These are phyloP conservation scores for fruit fly (Drosophila melanogaster) DNA, from an alignment of 1,140 invertebrate genomes.

Conservation along the genomic window Release_6_plus_ISO1_MT NC_004354.4:19024001-19024500, in stretches of 20 bases:
- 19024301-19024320: background rate
- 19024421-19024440: no score
- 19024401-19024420: no score
- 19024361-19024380: no score
- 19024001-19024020: constrained; percentile 78
- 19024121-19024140: constrained; percentile 74
- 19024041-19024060: constrained; percentile 76
- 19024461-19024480: no score
- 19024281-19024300: constrained; percentile 1
- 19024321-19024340: background rate
- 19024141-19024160: constrained; percentile 12
- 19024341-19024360: background rate
- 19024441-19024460: no score
- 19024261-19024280: constrained; percentile 60
- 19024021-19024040: constrained; percentile 57
- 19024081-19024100: constrained; percentile 47
- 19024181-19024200: no score
- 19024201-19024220: constrained; percentile 12
- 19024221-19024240: constrained; percentile 75
- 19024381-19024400: no score
- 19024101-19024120: constrained; percentile 51
- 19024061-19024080: constrained; percentile 51
- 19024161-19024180: constrained; percentile 28
- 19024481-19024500: no score
- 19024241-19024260: constrained; percentile 80